phyloP scores from a whole-genome alignment of 35 echinoderm and acorn worm species.

The Nesometra sesokonis region DNA sequence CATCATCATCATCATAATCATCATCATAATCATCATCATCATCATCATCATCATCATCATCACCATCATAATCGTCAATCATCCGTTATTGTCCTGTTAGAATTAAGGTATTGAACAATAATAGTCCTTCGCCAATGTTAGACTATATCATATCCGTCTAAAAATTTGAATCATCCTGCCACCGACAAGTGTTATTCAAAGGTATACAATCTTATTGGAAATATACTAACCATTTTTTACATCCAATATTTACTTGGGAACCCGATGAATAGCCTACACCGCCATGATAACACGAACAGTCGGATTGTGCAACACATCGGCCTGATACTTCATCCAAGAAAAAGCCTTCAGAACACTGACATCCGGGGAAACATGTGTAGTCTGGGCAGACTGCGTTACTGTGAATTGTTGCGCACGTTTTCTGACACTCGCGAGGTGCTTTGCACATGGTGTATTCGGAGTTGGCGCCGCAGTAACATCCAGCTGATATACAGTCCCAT shows the following conservation, averaged over 20 bases:
- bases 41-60: too few relatives aligned
- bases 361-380: constrained; percentile 23
- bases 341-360: constrained; percentile 19
- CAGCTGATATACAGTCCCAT: constrained; percentile 44
- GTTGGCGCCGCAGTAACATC: constrained; percentile 43
- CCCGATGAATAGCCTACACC: constrained; percentile 20
- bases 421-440: constrained; percentile 5
- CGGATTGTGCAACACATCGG: constrained; percentile 15
- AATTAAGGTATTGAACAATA: too few relatives aligned
- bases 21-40: too few relatives aligned
- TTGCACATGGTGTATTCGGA: constrained; percentile 39
- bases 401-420: constrained; percentile 38
- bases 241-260: not conserved
- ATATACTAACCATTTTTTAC: not conserved
- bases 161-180: too few relatives aligned
- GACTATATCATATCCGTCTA: too few relatives aligned
- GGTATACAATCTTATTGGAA: too few relatives aligned
- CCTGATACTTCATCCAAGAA: constrained; percentile 7
- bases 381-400: constrained; percentile 26
- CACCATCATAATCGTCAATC: too few relatives aligned
- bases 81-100: too few relatives aligned
- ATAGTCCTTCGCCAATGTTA: too few relatives aligned
- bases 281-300: constrained; percentile 58
- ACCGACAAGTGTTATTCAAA: too few relatives aligned
- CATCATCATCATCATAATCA: too few relatives aligned